Base-by-base conservation (phyloP, 2,797 vertebrate species). In the Australoheros facetus region DNA sequence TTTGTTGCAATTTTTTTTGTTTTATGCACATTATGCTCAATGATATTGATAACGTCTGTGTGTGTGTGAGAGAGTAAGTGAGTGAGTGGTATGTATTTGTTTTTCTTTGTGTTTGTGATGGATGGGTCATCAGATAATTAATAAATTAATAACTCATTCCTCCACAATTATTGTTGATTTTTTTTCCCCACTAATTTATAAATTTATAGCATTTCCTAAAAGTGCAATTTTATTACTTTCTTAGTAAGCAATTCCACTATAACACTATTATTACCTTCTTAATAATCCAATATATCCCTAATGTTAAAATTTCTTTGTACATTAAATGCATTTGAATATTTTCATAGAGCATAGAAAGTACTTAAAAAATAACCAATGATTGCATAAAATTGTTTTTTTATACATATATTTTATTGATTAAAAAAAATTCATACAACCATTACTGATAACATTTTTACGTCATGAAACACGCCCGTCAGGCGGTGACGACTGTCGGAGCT, bases 21-120 rank as follows among this genome's bases (percentile, higher is more conserved):
- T 70, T 83, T n/a, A 54, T 91, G 60, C 89, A 77, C 81, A 73
- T 84, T 85, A 80, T 88, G 77, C 82, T 83, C n/a, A 73, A 75
- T 86, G 56, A 30, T 75, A 9, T 64, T 88, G 75, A 85, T 79
- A 12, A 71, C 74, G 74, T 76, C 10, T 53, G 79, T 79, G 16
- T 82, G 23, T 83, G n/a, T 57, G 39, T 0, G 9, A 30, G 30
- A 4, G 30, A 30, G 30, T n/a, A n/a, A 30, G 3, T 53, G 23
- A 83, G 23, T 82, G 70, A 80, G 66, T 78, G n/a, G 59, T 34
- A 11, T 82, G 7, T 21, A 56, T 13, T 60, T 2, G 3, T 7
- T 34, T 34, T 42, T 57, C 45, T 82, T 39, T 73, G 13, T 8
- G 30, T 54, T 59, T 39, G 12, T 59, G 23, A 79, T 77, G 14